These are phyloP conservation scores for Poeciliopsis retropinna DNA, from an alignment of 2,113 vertebrate genomes.

Conservation along the genomic window DNA sequence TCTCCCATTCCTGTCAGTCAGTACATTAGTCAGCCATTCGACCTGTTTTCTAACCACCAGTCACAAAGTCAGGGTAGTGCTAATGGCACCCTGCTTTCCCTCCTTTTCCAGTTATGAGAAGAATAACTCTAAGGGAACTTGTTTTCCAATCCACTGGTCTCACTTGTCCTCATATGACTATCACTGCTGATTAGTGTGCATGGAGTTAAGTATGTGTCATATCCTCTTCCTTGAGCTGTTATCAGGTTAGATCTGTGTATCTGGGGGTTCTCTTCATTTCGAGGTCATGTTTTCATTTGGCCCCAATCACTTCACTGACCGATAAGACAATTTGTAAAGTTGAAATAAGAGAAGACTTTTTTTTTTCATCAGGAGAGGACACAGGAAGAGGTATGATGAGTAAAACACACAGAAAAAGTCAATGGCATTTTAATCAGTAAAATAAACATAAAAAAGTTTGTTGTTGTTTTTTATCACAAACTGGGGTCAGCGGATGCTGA, in stretches of 20 bases:
- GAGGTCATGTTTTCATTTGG: conserved; percentile 86
- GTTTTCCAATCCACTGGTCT: conserved; percentile 88
- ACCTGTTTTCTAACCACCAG: conserved; percentile 43
- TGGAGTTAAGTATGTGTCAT: conserved; percentile 77
- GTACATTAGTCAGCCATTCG: conserved; percentile 44
- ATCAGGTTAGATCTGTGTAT: conserved; percentile 77
- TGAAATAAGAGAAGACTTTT: conserved; percentile 84
- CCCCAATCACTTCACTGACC: conserved; percentile 73
- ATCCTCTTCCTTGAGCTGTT: conserved; percentile 71
- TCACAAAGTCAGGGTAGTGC: conserved; percentile 50
- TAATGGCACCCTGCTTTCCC: conserved; percentile 66
- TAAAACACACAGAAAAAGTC: background rate
- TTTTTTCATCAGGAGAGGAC: conserved; percentile 59
- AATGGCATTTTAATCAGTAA: no score
- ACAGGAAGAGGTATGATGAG: conserved; percentile 39
- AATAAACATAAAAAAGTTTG: background rate
- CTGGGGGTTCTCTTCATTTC: conserved; percentile 74
- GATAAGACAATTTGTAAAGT: conserved; percentile 85
- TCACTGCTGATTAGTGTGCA: conserved; percentile 77
- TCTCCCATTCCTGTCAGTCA: conserved; percentile 50
- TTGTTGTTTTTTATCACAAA: no score
- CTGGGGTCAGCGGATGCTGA: no score
- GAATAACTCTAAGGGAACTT: conserved; percentile 92
- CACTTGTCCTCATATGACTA: conserved; percentile 79
- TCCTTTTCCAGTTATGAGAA: conserved; percentile 84